Percentiles rank a stretch among this genome's conserved stretches.
Conservation (phyloP, 64 coral and sea anemone species). For the Montipora capricornis region DNA sequence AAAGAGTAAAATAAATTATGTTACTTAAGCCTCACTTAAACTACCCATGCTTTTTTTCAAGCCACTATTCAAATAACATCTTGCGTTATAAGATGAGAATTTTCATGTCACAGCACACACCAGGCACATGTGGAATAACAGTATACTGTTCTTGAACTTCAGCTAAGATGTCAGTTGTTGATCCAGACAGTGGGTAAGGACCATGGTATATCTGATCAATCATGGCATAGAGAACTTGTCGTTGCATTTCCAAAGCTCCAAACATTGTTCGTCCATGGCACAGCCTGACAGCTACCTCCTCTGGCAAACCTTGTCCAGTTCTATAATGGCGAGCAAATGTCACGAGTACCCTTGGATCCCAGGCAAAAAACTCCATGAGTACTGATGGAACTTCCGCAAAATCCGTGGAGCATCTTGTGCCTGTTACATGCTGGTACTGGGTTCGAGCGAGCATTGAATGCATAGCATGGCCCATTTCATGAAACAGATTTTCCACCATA, state of each 20-base stretch:
- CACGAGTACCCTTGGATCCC: conserved; percentile 80
- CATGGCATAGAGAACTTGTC: conserved; percentile 94
- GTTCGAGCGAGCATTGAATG: conserved; percentile 98
- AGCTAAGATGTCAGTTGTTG: conserved; percentile 81
- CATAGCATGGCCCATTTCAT: conserved; percentile 99
- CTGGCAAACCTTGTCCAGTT: conserved; percentile 91
- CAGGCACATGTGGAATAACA: conserved; percentile 82
- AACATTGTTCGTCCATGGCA: conserved; percentile 91
- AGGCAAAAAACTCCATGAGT: conserved; percentile 97
- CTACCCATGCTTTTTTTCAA: no score
- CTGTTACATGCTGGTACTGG: conserved; percentile 96
- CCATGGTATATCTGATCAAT: conserved; percentile 97
- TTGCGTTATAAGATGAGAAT: no score
- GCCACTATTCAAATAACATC: no score
- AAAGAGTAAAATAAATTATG: no score
- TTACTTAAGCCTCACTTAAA: no score
- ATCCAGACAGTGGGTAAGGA: conserved; percentile 68
- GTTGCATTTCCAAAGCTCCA: conserved; percentile 97
- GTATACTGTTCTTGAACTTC: conserved; percentile 80
- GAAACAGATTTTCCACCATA: conserved; percentile 98
- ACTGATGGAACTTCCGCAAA: conserved; percentile 98
- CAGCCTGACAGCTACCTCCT: conserved; percentile 75
- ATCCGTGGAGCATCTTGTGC: conserved; percentile 92
- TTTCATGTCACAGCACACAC: conserved; percentile 7
- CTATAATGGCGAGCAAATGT: conserved; percentile 87